Evolutionary conservation across 1,140 invertebrate genomes (phyloP), one percentile per base, ranked within the genome.

Genomic region (Aethina tumida): DNA sequence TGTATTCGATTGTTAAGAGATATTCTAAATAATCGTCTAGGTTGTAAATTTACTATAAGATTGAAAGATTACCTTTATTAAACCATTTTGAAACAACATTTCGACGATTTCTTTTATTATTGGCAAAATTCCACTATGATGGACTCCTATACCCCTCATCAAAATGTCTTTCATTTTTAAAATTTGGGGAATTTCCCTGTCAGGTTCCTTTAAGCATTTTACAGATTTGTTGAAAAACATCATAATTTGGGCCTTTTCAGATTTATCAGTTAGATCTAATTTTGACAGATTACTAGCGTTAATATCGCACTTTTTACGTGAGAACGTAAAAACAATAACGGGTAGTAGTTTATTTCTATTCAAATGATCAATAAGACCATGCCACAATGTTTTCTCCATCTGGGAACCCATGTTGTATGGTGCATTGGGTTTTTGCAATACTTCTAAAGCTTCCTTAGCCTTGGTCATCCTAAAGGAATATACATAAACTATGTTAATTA

Each of bases 71-170:
- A 86, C 84, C 68, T 91, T 93, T 4, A 98, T 87, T 37, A 88
- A 71, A 2, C 91, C 87, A 53, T 74, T 74, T 57, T 94, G 86
- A 62, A 99, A 99, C 1, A 97, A 66, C 75, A 98, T 86, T 67
- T 99, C 96, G 0, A 98, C 93, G 30, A 97, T 90, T 72, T 99
- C 96, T 61, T 98, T 97, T 0, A 99, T 68, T 49, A 98, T 86
- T 0, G 95, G 95, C 33, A 99, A 63, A 49, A 99, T 93, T 13
- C 95, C 94, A 65, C 92, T 96, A 60, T 99, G 95, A 68, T 99
- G 95, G 9, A 98, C 79, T 1, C 93, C 95, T 43, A 98, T 84
- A 0, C 96, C 96, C 47, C 80, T 74, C 53, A 79, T 75, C n/a
- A 97, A 58, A 7, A 93, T 73, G 27, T 81, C 71, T 56, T 79